Conservation (phyloP, 92 coral and sea anemone species). For the Porites divaricata region DNA sequence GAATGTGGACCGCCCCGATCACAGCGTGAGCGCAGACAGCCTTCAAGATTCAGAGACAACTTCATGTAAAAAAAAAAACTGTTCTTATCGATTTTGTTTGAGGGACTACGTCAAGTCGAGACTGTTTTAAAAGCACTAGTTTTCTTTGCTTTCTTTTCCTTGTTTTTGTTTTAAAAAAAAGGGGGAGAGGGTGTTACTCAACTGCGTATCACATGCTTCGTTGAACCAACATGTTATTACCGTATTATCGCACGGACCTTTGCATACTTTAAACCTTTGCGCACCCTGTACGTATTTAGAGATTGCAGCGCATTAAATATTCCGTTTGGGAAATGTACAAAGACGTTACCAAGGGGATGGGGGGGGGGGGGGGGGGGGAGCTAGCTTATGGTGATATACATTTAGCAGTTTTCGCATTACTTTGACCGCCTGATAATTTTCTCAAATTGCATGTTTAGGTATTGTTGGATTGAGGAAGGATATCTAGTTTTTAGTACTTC, state of each 20-base stretch:
- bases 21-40: background rate
- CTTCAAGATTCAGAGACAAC: constrained; percentile 3
- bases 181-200: background rate
- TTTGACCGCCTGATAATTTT: too few species aligned
- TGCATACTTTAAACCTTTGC: background rate
- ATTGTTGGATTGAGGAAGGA: too few species aligned
- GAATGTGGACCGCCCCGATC: background rate
- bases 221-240: background rate
- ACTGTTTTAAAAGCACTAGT: background rate
- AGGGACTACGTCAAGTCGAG: background rate
- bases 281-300: background rate
- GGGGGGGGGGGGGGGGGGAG: too few species aligned
- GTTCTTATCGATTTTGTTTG: background rate
- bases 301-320: background rate
- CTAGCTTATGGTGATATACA: too few species aligned
- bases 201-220: background rate
- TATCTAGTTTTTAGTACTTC: too few species aligned
- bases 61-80: background rate
- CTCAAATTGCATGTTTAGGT: too few species aligned
- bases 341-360: too few species aligned
- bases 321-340: too few species aligned
- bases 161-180: background rate
- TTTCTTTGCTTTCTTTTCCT: background rate
- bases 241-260: background rate
- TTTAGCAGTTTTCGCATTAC: too few species aligned